A percentile compares a stretch with the other conserved stretches of the same genome.
phyloP scores from a whole-genome alignment of 2,888 invertebrate genomes.

The Nesidiocoris tenuis region DNA sequence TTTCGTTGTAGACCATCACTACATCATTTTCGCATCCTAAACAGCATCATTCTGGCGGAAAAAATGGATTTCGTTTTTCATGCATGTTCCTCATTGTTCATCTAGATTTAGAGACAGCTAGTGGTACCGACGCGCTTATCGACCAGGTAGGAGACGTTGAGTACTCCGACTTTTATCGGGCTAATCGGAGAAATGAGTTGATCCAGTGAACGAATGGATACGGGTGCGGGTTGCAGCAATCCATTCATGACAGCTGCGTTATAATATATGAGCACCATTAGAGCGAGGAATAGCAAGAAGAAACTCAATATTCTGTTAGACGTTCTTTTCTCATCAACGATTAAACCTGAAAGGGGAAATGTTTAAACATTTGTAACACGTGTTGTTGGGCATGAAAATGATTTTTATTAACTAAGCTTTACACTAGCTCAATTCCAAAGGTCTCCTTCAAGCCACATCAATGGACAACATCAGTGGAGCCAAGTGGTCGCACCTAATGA shows the following conservation, averaged over 20 bases:
- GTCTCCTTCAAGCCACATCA: no score
- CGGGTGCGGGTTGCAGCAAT: conserved; percentile 48
- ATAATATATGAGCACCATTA: conserved; percentile 49
- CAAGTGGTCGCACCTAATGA: neutral
- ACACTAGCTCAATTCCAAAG: no score
- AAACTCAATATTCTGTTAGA: conserved; percentile 45
- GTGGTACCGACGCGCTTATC: conserved; percentile 27
- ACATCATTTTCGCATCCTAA: no score
- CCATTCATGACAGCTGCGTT: conserved; percentile 49
- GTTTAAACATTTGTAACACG: neutral
- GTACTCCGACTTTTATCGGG: conserved; percentile 44
- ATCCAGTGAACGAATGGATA: conserved; percentile 42
- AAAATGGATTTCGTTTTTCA: no score
- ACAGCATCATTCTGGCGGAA: no score
- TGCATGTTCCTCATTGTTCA: no score
- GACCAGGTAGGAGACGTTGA: conserved; percentile 45
- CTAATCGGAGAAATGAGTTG: conserved; percentile 43
- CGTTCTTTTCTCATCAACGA: conserved; percentile 32
- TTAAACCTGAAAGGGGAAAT: conserved; percentile 44
- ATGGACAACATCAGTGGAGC: neutral
- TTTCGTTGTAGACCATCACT: no score
- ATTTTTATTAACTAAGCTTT: no score
- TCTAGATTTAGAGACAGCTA: no score
- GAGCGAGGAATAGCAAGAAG: conserved; percentile 45
- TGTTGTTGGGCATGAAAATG: neutral